Conservation (phyloP, 2,888 invertebrate species). For the Disparrhopalites patrizii region DNA sequence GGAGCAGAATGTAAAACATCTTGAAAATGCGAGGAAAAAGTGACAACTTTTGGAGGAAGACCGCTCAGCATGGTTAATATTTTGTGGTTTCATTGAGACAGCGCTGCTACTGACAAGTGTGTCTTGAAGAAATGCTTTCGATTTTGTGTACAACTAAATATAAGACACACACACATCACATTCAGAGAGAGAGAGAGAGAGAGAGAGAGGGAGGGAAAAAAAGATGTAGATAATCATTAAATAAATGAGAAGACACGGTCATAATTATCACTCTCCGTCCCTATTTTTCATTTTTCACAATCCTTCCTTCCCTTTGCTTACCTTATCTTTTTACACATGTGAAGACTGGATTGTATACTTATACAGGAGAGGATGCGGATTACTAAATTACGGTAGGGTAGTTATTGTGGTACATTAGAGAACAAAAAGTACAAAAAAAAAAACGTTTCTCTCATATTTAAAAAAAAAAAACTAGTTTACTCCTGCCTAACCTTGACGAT, state of each 20-base stretch:
- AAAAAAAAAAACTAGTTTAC: conserved; percentile 1
- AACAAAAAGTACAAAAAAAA: too few relatives aligned
- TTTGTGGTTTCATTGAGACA: conserved; percentile 14
- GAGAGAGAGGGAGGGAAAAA: too few relatives aligned
- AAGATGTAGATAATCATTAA: too few relatives aligned
- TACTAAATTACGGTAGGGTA: too few relatives aligned
- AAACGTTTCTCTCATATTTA: background rate
- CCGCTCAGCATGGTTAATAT: background rate
- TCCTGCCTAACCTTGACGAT: background rate
- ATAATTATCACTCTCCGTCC: background rate
- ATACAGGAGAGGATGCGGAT: too few relatives aligned
- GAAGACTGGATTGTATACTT: too few relatives aligned
- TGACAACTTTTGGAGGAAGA: conserved; percentile 5
- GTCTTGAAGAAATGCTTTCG: conserved; percentile 18
- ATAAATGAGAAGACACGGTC: background rate
- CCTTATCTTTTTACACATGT: too few relatives aligned
- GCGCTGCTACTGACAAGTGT: conserved; percentile 8
- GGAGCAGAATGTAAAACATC: conserved; percentile 17
- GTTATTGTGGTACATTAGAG: too few relatives aligned
- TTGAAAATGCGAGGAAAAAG: conserved; percentile 19
- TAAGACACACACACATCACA: too few relatives aligned
- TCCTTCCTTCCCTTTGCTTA: too few relatives aligned
- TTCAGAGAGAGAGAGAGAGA: too few relatives aligned
- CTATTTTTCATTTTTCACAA: background rate
- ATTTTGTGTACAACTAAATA: conserved; percentile 15